Evolutionary conservation across 2,888 invertebrate genomes (phyloP).

Genomic region (Orchesellides sinensis): DNA sequence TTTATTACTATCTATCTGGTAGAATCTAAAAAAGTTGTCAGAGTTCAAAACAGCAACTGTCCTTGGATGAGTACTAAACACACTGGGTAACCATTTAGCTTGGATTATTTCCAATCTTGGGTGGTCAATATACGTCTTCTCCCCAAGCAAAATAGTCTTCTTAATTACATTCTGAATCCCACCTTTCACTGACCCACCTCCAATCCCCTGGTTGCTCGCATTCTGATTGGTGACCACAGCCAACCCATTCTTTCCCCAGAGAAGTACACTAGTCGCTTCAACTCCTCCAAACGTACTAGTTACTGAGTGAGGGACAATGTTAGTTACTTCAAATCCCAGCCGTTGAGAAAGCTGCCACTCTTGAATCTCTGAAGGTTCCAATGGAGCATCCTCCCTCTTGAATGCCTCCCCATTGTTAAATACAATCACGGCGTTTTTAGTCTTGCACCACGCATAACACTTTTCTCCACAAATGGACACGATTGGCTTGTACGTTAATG

Average conservation of each 20-base stretch:
- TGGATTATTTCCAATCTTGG: constrained; percentile 64
- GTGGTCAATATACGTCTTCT: constrained; percentile 65
- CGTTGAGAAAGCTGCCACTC: constrained; percentile 54
- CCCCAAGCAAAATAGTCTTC: constrained; percentile 56
- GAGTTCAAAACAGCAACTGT: constrained; percentile 59
- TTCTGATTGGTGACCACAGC: constrained; percentile 57
- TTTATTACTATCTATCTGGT: constrained; percentile 46
- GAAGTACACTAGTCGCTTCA: constrained; percentile 25
- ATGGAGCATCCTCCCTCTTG: background rate
- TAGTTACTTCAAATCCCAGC: constrained; percentile 39
- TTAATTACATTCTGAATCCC: constrained; percentile 15
- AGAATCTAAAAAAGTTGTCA: constrained; percentile 58
- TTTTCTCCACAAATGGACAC: constrained; percentile 45
- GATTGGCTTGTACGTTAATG: constrained; percentile 5
- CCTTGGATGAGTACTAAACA: constrained; percentile 21
- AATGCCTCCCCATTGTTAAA: constrained; percentile 35
- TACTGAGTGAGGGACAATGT: constrained; percentile 10
- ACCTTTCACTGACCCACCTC: background rate
- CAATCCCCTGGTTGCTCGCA: background rate
- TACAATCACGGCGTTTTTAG: constrained; percentile 36
- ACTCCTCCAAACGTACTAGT: constrained; percentile 17
- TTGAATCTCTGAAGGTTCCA: constrained; percentile 23
- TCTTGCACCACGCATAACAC: constrained; percentile 49
- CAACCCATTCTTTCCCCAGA: constrained; percentile 67
- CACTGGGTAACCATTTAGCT: constrained; percentile 65